Base-by-base conservation (phyloP, 2,797 vertebrate genomes). In the Emys orbicularis region DNA sequence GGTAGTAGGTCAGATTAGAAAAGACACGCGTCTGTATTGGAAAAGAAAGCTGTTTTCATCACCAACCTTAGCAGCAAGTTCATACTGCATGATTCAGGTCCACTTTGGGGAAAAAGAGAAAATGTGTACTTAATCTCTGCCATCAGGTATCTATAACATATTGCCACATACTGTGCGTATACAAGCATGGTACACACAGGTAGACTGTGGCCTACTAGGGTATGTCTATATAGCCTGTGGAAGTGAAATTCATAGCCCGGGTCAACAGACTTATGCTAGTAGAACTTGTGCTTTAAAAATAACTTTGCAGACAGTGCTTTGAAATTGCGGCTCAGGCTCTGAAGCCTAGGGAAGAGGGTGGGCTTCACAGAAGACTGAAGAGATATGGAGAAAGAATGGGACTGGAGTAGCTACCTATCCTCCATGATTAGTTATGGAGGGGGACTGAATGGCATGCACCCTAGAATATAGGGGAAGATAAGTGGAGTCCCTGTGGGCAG, bases 261-360 rank as follows among this genome's bases (percentile, higher is more conserved):
- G 59, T 34, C 59, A 34, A 61, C 15, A n/a, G 59, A 34, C 12
- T 34, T 34, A 34, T 34, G 13, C 31, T 61, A 61, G 59, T 8
- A 8, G 31, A 61, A 8, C 15, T 34, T 61, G 59, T 61, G 29
- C 59, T 61, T 31, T 61, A 34, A 61, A 61, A 61, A 59, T 31
- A 61, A 61, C 13, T 31, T 13, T 61, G 13, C 57, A 61, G 59
- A 61, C 15, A 34, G 31, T 31, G 59, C 59, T 61, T 31, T 34
- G 31, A 34, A 61, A 34, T 34, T 34, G 31, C 2, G 59, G 59
- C 27, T 34, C 3, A 15, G 56, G 59, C 65, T 44, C 76, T 74
- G 19, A 83, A 93, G 47, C 41, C 90, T 80, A 94, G 31, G 19
- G 53, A 54, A 54, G 61, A 89, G 86, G 89, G 87, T 90, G 83